These are phyloP conservation scores for Caenorhabditis tropicalis DNA, from an alignment of 1,140 invertebrate species.

Conservation along the genomic window DNA sequence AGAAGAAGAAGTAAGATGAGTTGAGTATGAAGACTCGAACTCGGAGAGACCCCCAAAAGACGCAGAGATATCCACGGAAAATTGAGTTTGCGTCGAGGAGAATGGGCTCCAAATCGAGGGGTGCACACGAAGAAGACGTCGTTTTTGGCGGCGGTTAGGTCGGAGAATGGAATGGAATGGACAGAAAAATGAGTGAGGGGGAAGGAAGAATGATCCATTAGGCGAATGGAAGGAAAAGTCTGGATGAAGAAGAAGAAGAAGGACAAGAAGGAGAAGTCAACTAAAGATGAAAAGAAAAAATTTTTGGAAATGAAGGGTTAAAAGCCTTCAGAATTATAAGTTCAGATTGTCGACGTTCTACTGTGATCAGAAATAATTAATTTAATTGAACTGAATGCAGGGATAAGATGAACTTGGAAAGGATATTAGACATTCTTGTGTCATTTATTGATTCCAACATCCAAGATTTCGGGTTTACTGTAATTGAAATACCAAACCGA, in stretches of 20 bases:
- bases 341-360: too few relatives aligned
- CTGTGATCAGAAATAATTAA: too few relatives aligned
- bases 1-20: background rate
- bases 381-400: too few relatives aligned
- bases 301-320: background rate
- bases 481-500: too few relatives aligned
- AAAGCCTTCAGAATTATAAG: background rate
- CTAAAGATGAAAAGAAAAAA: background rate
- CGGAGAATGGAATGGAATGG: background rate
- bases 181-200: background rate
- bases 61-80: conserved; percentile 6
- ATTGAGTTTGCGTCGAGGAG: conserved; percentile 36
- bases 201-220: conserved; percentile 22
- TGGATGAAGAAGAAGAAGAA: background rate
- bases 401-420: too few relatives aligned
- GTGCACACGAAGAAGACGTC: background rate
- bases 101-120: conserved; percentile 39
- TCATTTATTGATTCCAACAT: too few relatives aligned
- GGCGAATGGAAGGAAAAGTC: background rate
- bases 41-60: background rate
- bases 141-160: conserved; percentile 22
- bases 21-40: conserved; percentile 2
- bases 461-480: too few relatives aligned
- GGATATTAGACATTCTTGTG: too few relatives aligned
- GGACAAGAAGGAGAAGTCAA: background rate